Evolutionary conservation across 2,113 vertebrate genomes (phyloP).

Genomic region (Lepidiolamprologus cunningtoni): DNA sequence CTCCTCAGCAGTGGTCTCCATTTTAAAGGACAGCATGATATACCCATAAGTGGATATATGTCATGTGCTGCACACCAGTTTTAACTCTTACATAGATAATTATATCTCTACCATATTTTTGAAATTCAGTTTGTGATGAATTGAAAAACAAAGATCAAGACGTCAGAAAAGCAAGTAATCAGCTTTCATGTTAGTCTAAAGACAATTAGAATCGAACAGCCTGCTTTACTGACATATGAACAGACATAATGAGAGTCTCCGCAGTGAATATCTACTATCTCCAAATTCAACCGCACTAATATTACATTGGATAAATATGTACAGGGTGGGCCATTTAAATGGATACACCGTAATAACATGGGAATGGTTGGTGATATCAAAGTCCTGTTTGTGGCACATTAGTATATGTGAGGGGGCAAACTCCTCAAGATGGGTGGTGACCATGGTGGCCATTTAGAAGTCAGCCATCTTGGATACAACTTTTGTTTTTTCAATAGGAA

Average conservation of each 20-base stretch:
- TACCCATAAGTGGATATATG: neutral
- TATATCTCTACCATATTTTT: neutral
- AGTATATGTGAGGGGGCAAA: neutral
- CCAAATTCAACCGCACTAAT: neutral
- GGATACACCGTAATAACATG: neutral
- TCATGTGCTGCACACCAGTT: neutral
- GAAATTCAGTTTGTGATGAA: neutral
- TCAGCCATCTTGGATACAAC: rapidly evolving
- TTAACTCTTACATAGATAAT: neutral
- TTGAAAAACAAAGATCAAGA: neutral
- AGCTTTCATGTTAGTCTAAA: neutral
- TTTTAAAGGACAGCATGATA: slow-evolving; percentile 1
- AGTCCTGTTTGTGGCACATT: neutral
- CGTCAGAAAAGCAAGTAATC: neutral
- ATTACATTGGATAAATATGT: neutral
- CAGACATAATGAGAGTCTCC: neutral
- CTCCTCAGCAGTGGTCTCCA: slow-evolving; percentile 20
- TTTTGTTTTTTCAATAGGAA: neutral
- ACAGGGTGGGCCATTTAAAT: neutral
- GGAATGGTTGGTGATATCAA: neutral
- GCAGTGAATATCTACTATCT: neutral
- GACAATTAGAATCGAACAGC: neutral
- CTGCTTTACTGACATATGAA: neutral
- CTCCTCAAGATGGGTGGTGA: neutral
- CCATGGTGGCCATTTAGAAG: neutral